A percentile compares a stretch with the other conserved stretches of the same genome.
Conservation (phyloP, 1,140 invertebrate genomes). For the Andrena cerasifolii region DNA sequence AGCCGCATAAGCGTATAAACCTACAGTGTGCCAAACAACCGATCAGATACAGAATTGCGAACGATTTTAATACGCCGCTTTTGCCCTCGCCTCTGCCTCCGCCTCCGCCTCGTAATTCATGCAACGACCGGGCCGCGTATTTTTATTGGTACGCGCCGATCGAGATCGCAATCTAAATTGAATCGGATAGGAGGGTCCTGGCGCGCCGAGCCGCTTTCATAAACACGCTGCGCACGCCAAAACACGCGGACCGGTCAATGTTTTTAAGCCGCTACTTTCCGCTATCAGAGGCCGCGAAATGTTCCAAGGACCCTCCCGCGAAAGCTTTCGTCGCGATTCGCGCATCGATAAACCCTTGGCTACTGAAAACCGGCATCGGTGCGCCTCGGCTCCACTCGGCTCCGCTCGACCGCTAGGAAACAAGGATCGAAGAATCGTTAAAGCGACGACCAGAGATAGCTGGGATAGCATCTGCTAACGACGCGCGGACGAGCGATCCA, state of each 20-base stretch:
- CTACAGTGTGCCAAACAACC: neutral
- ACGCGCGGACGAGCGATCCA: slow-evolving; percentile 22
- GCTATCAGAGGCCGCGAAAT: slow-evolving; percentile 29
- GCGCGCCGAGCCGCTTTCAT: slow-evolving; percentile 16
- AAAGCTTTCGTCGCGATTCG: neutral
- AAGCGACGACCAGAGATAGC: slow-evolving; percentile 34
- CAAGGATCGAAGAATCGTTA: slow-evolving; percentile 27
- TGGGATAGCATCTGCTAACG: slow-evolving; percentile 38
- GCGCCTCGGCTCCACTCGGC: too few relatives aligned
- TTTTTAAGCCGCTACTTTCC: slow-evolving; percentile 26
- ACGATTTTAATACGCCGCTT: slow-evolving; percentile 51
- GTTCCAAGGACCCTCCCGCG: slow-evolving; percentile 32
- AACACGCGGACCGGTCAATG: slow-evolving; percentile 6
- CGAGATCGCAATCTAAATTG: slow-evolving; percentile 75
- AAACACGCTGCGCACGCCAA: slow-evolving; percentile 11
- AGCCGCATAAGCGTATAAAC: too few relatives aligned
- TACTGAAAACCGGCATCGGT: neutral
- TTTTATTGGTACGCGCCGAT: slow-evolving; percentile 72
- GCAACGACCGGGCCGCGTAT: slow-evolving; percentile 55
- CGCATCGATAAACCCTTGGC: neutral
- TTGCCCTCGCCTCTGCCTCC: too few relatives aligned
- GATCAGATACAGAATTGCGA: slow-evolving; percentile 66
- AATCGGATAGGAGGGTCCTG: slow-evolving; percentile 42
- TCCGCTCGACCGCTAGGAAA: too few relatives aligned
- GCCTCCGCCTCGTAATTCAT: slow-evolving; percentile 49